Base-by-base conservation (phyloP, 2,113 vertebrate genomes). In the Galeopterus variegatus region DNA sequence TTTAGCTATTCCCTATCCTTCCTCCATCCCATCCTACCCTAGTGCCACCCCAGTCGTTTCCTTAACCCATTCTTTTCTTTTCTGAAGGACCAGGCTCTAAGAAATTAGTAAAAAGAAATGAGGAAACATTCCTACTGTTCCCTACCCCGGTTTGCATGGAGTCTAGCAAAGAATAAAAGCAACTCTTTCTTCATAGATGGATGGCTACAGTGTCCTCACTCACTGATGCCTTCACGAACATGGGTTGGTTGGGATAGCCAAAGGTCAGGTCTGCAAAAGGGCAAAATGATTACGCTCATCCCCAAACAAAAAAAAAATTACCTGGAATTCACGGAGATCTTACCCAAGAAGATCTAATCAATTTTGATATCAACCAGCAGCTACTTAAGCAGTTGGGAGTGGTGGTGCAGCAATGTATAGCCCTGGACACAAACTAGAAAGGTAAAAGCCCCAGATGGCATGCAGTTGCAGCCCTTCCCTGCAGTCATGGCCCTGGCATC, bases 101-200 rank as follows among this genome's bases (percentile, higher is more conserved):
- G 58, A 92, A 65, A 64, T 92, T 54, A 89, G 19, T 96, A 73
- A 76, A 95, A 96, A 91, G 80, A 95, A 97, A 64, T 73, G 10
- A 93, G 41, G 79, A 56, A 69, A 76, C 79, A 54, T 54, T 85
- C 31, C 24, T 95, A 28, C 24, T 21, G 50, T 76, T 89, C 2
- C 33, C 50, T 52, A 83, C 50, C n/a, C 54, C 41, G 15, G 12
- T 75, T 87, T 92, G 3, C 41, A 23, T 90, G 60, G 41, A 84
- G 11, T 41, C 81, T 93, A 85, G 70, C 19, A 81, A 93, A 95
- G 58, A 95, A 94, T 77, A 93, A 97, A 90, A 85, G 56, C 1
- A 52, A 70, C 56, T 88, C n/a, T 81, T 87, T 80, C 62, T 80
- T 81, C 50, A 26, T 17, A 85, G 33, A 48, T 65, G 36, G 45